Evolutionary conservation across 92 coral and sea anemone species (phyloP).

Genomic region (Phenganax subtilis): DNA sequence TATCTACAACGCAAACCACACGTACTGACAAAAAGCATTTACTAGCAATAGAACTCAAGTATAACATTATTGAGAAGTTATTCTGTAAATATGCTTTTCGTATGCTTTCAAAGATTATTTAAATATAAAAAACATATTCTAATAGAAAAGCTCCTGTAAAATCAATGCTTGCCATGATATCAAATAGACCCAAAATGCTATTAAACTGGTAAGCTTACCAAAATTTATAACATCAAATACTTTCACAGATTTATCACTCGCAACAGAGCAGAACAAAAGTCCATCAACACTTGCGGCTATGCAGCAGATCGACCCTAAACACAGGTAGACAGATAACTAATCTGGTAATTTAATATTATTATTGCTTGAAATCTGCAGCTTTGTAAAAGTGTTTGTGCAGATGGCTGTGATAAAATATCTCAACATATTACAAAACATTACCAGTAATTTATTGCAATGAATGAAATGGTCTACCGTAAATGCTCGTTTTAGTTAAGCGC

Average conservation of each 20-base stretch:
- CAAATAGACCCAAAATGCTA: neutral
- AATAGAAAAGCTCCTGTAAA: no score
- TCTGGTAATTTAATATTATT: neutral
- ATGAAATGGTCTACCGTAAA: no score
- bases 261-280: conserved; percentile 82
- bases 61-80: no score
- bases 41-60: no score
- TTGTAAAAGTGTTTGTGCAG: no score
- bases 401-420: no score
- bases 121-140: no score
- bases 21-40: neutral
- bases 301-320: conserved; percentile 73
- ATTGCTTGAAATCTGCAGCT: neutral
- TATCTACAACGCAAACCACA: conserved; percentile 50
- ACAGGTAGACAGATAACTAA: neutral
- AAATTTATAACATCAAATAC: conserved; percentile 97
- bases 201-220: conserved; percentile 56
- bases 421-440: no score
- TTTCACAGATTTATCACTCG: conserved; percentile 88
- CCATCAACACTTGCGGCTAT: conserved; percentile 89
- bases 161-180: neutral
- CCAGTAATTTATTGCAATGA: no score
- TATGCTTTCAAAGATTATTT: no score
- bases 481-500: no score
- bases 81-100: no score